A percentile compares a stretch with the other conserved stretches of the same genome.
Conservation (phyloP, 2,888 invertebrate genomes). For the Mycogona germanica region DNA sequence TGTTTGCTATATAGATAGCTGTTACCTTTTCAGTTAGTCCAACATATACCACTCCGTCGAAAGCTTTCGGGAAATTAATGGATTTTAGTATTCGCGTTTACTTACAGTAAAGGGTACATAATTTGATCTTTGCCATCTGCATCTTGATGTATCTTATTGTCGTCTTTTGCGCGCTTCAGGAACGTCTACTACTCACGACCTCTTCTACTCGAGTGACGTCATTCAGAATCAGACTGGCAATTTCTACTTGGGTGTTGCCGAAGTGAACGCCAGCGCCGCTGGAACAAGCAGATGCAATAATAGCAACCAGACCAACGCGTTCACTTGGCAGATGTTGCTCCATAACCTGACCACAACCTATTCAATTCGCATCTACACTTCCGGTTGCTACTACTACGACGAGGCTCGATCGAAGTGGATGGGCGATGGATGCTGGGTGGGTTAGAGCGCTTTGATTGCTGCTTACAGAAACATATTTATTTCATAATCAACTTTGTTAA, state of each 20-base stretch:
- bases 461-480: too few species aligned
- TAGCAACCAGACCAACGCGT: conserved; percentile 25
- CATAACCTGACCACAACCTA: conserved; percentile 32
- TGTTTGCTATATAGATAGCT: too few species aligned
- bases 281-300: conserved; percentile 9
- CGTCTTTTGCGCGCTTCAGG: conserved; percentile 1
- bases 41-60: too few species aligned
- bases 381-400: conserved; percentile 34
- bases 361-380: conserved; percentile 30
- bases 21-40: too few species aligned
- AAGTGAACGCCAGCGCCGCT: conserved; percentile 22
- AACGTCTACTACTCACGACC: conserved; percentile 3
- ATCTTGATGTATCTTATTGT: too few species aligned
- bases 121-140: too few species aligned
- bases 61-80: too few species aligned
- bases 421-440: conserved; percentile 29
- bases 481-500: too few species aligned
- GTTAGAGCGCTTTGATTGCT: too few species aligned
- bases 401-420: conserved; percentile 27
- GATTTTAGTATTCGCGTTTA: background rate
- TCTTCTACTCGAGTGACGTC: conserved; percentile 26
- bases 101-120: too few species aligned
- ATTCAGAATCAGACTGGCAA: conserved; percentile 28
- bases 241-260: conserved; percentile 31
- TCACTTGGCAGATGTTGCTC: conserved; percentile 25